Evolutionary conservation across 2,888 invertebrate species (phyloP).

Genomic region (Masnerella sp.): DNA sequence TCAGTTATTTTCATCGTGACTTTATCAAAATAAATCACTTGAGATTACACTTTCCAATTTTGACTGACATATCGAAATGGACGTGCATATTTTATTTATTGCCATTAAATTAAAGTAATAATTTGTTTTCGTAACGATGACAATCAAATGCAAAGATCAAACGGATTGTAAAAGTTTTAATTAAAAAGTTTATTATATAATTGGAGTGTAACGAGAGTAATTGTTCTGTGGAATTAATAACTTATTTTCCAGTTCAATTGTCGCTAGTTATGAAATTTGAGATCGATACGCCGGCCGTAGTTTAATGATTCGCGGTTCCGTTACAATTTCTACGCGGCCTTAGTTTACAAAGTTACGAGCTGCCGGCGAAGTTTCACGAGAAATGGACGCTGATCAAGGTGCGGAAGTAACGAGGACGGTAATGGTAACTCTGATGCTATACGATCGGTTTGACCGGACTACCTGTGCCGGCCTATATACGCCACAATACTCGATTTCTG

Average conservation of each 20-base stretch:
- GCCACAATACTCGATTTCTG: conserved; percentile 25
- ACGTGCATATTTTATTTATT: too few species aligned
- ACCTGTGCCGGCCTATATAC: conserved; percentile 20
- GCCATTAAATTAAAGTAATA: too few species aligned
- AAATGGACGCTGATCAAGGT: conserved; percentile 53
- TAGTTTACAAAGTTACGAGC: conserved; percentile 55
- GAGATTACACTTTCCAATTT: too few species aligned
- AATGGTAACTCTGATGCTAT: conserved; percentile 38
- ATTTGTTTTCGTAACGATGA: too few species aligned
- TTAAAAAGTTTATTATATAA: conserved; percentile 24
- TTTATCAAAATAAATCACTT: too few species aligned
- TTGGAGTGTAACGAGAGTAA: conserved; percentile 37
- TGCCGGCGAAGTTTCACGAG: conserved; percentile 52
- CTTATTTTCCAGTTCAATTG: conserved; percentile 51
- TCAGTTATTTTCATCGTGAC: too few species aligned
- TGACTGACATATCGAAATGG: too few species aligned
- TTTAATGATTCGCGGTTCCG: conserved; percentile 57
- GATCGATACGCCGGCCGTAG: conserved; percentile 45
- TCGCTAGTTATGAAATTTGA: conserved; percentile 53
- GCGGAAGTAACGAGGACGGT: conserved; percentile 53
- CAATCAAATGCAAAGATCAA: too few species aligned
- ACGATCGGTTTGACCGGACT: conserved; percentile 47
- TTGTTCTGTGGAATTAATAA: conserved; percentile 48
- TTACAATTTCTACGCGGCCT: conserved; percentile 52
- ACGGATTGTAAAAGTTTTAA: conserved; percentile 14